Percentiles rank a stretch among this genome's conserved stretches.
Evolutionary conservation across 2,797 vertebrate genomes (phyloP).

Genomic region (Acomys russatus): DNA sequence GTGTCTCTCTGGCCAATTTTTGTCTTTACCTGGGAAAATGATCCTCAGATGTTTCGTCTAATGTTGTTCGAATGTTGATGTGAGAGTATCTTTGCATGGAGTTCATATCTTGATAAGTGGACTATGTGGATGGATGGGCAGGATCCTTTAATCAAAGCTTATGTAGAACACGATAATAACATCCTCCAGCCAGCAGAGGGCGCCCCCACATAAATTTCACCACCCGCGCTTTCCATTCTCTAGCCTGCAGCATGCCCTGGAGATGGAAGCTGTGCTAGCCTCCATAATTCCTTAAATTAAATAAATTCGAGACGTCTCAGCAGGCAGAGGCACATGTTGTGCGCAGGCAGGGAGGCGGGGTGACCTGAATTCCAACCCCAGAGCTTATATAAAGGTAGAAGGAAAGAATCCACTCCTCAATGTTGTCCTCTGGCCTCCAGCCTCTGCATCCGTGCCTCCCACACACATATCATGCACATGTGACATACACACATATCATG

Average conservation of each 20-base stretch:
- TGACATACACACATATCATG: too few species aligned
- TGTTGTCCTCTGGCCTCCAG: background rate
- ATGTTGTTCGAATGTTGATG: background rate
- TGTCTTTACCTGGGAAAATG: background rate
- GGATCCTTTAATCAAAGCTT: background rate
- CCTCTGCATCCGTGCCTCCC: background rate
- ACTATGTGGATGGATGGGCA: background rate
- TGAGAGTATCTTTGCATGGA: background rate
- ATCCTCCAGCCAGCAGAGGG: background rate
- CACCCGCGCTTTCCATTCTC: too few species aligned
- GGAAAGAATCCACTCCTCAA: background rate
- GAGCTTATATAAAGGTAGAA: background rate
- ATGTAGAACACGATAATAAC: background rate
- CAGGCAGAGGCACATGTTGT: background rate
- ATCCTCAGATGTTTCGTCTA: background rate
- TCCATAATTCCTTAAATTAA: background rate
- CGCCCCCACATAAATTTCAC: background rate
- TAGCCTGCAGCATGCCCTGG: background rate
- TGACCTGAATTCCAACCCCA: background rate
- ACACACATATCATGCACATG: background rate
- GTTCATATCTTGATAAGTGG: background rate
- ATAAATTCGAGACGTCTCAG: background rate
- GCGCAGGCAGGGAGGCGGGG: too few species aligned
- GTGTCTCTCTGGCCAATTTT: background rate
- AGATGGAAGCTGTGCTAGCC: background rate